Evolutionary conservation across 2,888 invertebrate species (phyloP).

Genomic region (Epistrophella euchroma): DNA sequence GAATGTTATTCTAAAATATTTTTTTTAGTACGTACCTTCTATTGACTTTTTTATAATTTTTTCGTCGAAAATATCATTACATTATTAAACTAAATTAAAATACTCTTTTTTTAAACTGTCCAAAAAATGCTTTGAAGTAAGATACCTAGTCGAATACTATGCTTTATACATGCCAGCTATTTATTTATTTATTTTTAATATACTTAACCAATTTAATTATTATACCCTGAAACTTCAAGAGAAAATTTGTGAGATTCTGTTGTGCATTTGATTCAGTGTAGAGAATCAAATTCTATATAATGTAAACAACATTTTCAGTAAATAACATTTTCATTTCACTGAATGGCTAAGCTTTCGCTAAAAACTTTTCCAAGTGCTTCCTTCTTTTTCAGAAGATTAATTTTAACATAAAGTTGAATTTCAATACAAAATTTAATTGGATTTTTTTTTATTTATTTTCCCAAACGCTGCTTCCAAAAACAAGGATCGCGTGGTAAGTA

Average conservation of each 20-base stretch:
- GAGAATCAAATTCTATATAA: background rate
- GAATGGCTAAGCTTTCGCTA: background rate
- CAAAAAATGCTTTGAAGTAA: no score
- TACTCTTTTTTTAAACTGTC: no score
- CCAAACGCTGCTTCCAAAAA: slow-evolving; percentile 61
- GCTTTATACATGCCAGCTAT: no score
- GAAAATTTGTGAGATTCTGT: background rate
- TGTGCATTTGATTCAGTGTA: background rate
- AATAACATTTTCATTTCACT: background rate
- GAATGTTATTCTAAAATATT: no score
- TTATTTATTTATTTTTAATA: no score
- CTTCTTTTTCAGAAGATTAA: slow-evolving; percentile 12
- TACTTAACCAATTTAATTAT: no score
- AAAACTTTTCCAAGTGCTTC: background rate
- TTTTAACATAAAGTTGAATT: slow-evolving; percentile 14
- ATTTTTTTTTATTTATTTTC: slow-evolving; percentile 16
- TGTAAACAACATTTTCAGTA: background rate
- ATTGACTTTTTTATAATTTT: no score
- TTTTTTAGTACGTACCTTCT: no score
- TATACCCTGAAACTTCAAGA: background rate
- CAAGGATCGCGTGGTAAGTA: slow-evolving; percentile 84
- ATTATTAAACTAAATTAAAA: no score
- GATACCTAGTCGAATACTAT: no score
- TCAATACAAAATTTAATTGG: slow-evolving; percentile 29
- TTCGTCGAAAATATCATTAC: no score